These are phyloP conservation scores for Pungitius pungitius DNA, from an alignment of 2,113 vertebrate species.

Conservation along the genomic window DNA sequence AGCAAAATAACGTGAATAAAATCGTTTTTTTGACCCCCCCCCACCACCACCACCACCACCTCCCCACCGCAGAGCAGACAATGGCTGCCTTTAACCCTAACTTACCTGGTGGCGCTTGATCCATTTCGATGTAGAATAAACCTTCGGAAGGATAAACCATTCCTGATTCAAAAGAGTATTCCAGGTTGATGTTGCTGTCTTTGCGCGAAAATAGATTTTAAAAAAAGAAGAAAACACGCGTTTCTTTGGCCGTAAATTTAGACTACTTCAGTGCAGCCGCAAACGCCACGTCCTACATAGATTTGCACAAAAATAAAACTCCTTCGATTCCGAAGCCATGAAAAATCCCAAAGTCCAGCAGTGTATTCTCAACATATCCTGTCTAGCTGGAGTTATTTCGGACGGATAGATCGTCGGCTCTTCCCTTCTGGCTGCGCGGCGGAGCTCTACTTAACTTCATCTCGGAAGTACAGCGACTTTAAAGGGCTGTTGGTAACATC, in stretches of 20 bases:
- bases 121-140: conserved; percentile 81
- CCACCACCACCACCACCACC: no score
- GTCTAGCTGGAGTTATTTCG: not conserved
- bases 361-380: conserved; percentile 34
- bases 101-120: conserved; percentile 79
- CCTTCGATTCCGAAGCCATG: conserved; percentile 25
- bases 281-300: conserved; percentile 49
- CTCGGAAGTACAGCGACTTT: conserved; percentile 74
- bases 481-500: conserved; percentile 71
- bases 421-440: not conserved
- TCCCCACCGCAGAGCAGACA: conserved; percentile 47
- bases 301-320: conserved; percentile 28
- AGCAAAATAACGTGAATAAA: not conserved
- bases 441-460: conserved; percentile 59
- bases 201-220: not conserved
- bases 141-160: conserved; percentile 78
- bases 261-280: conserved; percentile 28
- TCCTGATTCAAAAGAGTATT: conserved; percentile 69
- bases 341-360: conserved; percentile 40
- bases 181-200: conserved; percentile 57
- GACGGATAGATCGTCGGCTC: conserved; percentile 19
- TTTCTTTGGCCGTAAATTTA: conserved; percentile 25
- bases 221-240: conserved; percentile 19
- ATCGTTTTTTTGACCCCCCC: conserved; percentile 10
- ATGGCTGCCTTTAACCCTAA: conserved; percentile 70